Base-by-base conservation (phyloP, 2,797 vertebrate genomes). In the Cebuella pygmaea region DNA sequence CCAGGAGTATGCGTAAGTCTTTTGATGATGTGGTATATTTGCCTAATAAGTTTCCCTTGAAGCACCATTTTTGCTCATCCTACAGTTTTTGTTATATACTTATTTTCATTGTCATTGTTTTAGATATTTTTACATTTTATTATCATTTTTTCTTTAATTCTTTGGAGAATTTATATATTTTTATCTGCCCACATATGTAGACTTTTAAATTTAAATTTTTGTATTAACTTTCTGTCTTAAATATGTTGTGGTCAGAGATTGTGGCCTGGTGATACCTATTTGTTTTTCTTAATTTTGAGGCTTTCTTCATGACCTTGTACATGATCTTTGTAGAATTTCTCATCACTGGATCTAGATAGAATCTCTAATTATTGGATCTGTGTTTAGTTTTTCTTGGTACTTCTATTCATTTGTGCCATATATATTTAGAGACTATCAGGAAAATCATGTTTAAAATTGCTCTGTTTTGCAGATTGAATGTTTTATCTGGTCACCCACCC, bases 1-100 rank as follows among this genome's bases (percentile, higher is more conserved):
- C 93, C 82, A 93, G 55, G 90, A 98, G 72, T 99, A 99, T 93
- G 98, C 97, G 99, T 99, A 98, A 98, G 98, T 96, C 46, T 70
- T 94, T 67, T 52, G 20, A 52, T 61, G 17, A 20, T 87, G 36
- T 48, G 6, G 36, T 80, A 0, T 17, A 1, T 41, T 33, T 22
- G 2, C 83, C 80, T 20, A 20, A 26, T 79, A 22, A 36, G 4
- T 74, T 88, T 86, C 26, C 55, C 72, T 61, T 14, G 1, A 88
- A 15, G 57, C 10, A 44, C 39, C 9, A 2, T 57, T n/a, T 81
- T 12, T 74, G 61, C 22, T 59, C 14, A 55, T 41, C 44, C 33
- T 20, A n/a, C 7, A 44, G 26, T 52, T 79, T 88, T 75, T 41
- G 7, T 30, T 79, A 27, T 22, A 9, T 48, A 52, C 24, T 85